Evolutionary conservation across 2,888 invertebrate genomes (phyloP), one percentile per base, ranked within the genome.

Genomic region (Mythimna pallens): DNA sequence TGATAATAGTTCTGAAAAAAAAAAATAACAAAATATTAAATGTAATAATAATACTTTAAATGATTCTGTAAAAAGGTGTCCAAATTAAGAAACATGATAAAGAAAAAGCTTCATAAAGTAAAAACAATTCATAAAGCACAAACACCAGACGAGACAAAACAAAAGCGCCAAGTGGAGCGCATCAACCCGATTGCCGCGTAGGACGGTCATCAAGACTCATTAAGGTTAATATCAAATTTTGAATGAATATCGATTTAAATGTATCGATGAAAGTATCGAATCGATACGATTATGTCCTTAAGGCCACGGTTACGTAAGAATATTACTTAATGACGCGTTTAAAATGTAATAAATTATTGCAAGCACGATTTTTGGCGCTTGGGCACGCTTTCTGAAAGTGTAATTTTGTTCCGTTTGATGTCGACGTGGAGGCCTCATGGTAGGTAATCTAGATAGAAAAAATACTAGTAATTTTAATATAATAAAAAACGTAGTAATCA

Each of bases 171-270:
- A 87, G 78, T 70, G 80, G 84, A 88, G 83, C 74, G 72, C 14
- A 80, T 63, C 89, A 86, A 78, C 68, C 66, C 36, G 77, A 81
- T 76, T 80, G 74, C 80, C 81, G 84, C 87, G 89, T 89, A 88
- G 90, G 88, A 87, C 92, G 91, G 92, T 93, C 92, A 95, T 95
- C 92, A 94, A 88, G 91, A 75, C 92, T 94, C 95, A 95, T 95
- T 95, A 95, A 93, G 92, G 93, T 94, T 95, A 94, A 94, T 94
- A 93, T 93, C 89, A 92, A 93, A 93, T 93, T 93, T 93, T 92
- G 93, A 90, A 87, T 86, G 89, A 92, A 92, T 92, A 93, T 92
- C 94, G 92, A 93, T 93, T 93, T 94, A 92, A 94, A 94, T 94
- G 93, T 93, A 94, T 94, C 94, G 94, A 93, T 91, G 91, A 93